A percentile compares a stretch with the other conserved stretches of the same genome.
These are phyloP conservation scores for Aphis craccivora DNA, from an alignment of 1,140 invertebrate species.

Conservation along the genomic window DNA sequence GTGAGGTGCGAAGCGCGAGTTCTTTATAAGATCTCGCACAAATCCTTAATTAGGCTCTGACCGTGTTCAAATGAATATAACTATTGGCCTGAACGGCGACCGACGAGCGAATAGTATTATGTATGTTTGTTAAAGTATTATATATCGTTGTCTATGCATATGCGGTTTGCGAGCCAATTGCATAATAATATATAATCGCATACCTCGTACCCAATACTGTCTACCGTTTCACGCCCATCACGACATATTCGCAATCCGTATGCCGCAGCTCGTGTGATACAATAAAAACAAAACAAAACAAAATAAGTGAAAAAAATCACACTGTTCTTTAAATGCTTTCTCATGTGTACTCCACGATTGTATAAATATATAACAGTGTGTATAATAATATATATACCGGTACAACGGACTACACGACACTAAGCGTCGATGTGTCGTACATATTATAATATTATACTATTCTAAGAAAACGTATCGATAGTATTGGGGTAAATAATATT, in stretches of 20 bases:
- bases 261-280: neutral
- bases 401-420: neutral
- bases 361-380: neutral
- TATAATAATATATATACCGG: neutral
- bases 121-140: neutral
- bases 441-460: neutral
- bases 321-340: neutral
- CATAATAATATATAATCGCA: slow-evolving; percentile 17
- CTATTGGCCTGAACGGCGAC: neutral
- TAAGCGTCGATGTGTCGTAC: neutral
- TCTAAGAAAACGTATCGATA: neutral
- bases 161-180: slow-evolving; percentile 10
- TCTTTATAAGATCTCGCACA: neutral
- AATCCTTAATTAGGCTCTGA: slow-evolving; percentile 9
- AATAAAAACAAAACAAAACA: neutral
- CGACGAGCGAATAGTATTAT: slow-evolving; percentile 9
- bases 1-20: neutral
- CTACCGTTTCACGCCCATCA: slow-evolving; percentile 54
- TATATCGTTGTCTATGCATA: slow-evolving; percentile 9
- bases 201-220: slow-evolving; percentile 25
- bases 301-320: neutral
- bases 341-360: neutral
- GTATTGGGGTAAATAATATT: neutral
- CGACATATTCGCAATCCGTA: slow-evolving; percentile 36
- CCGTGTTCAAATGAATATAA: neutral